These are phyloP conservation scores for Ivindomyrus marchei DNA, from an alignment of 2,113 vertebrate species.

Conservation along the genomic window DNA sequence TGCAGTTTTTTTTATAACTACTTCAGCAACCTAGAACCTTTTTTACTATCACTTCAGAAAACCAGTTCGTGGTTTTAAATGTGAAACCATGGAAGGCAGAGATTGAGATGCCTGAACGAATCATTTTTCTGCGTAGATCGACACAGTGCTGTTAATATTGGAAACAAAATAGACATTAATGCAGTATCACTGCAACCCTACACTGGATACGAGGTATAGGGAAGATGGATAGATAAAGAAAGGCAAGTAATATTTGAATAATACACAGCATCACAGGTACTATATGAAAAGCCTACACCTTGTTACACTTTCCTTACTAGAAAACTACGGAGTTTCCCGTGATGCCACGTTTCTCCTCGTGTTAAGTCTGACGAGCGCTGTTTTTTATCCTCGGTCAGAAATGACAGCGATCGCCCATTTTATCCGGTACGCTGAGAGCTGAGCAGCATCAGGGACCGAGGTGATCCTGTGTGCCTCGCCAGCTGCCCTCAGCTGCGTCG, in stretches of 20 bases:
- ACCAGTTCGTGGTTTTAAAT: neutral
- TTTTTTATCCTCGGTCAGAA: neutral
- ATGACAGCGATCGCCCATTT: constrained; percentile 11
- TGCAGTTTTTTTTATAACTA: neutral
- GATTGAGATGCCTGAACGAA: neutral
- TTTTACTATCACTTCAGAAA: neutral
- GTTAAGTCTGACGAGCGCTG: constrained; percentile 7
- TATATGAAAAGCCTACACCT: neutral
- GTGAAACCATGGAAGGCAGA: neutral
- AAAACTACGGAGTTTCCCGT: neutral
- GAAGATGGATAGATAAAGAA: too few species aligned
- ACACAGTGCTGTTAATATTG: neutral
- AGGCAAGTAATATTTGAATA: too few species aligned
- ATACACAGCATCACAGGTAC: too few species aligned
- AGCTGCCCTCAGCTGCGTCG: neutral
- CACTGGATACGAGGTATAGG: too few species aligned
- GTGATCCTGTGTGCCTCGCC: neutral
- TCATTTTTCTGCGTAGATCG: neutral
- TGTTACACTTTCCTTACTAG: neutral
- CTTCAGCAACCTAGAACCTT: neutral
- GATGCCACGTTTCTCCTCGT: neutral
- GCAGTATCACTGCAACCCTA: too few species aligned
- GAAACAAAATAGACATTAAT: neutral
- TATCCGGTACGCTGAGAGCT: neutral
- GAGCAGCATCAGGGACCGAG: constrained; percentile 10